phyloP scores from a whole-genome alignment of 2,888 invertebrate species.

The Timema podura region DNA sequence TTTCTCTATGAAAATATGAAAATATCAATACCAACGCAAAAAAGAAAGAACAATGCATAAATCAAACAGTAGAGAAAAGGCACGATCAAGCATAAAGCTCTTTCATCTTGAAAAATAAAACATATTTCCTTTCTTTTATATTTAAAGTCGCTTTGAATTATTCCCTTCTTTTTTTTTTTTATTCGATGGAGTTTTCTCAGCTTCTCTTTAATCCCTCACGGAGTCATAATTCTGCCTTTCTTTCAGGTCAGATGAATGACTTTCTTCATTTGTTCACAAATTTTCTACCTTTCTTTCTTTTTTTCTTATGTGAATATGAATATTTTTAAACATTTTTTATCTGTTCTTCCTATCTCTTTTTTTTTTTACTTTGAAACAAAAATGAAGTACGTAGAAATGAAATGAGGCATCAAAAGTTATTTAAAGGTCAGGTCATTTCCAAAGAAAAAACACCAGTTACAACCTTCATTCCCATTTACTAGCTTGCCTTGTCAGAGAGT shows the following conservation, averaged over 20 bases:
- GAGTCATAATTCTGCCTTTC: conserved; percentile 2
- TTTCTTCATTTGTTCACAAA: conserved; percentile 14
- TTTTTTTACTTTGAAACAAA: neutral
- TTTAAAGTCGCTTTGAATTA: no score
- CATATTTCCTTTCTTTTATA: no score
- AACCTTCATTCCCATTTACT: conserved; percentile 13
- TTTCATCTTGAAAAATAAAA: no score
- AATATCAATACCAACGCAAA: no score
- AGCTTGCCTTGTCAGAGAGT: conserved; percentile 1
- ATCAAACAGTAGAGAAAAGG: no score
- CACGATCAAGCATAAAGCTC: no score
- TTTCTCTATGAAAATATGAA: no score
- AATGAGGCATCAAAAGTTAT: conserved; percentile 14
- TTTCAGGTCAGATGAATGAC: conserved; percentile 15
- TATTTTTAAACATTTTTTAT: no score
- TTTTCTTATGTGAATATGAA: neutral
- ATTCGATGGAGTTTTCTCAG: no score
- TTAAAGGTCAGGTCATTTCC: conserved; percentile 14
- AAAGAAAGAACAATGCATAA: no score
- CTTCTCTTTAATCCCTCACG: conserved; percentile 2
- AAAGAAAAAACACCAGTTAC: conserved; percentile 2
- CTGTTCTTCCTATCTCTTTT: conserved; percentile 13
- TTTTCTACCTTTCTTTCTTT: neutral
- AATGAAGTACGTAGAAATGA: conserved; percentile 6
- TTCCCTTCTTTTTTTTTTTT: no score